Percentiles rank a stretch among this genome's conserved stretches.
Conservation (phyloP, 2,113 vertebrate genomes). For the Hippocampus mohnikei region DNA sequence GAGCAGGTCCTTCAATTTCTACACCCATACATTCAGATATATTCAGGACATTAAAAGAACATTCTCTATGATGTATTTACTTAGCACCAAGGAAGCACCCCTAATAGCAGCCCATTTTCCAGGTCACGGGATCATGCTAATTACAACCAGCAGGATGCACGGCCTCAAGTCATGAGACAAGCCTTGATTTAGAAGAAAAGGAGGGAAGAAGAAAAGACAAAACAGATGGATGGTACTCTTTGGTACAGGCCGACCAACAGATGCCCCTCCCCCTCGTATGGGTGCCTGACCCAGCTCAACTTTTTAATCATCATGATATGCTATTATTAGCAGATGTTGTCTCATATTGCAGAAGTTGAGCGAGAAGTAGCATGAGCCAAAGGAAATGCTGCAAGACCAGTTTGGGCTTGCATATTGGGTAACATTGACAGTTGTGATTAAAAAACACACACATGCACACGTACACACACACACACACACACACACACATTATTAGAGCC, state of each 20-base stretch:
- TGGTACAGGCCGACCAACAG: slow-evolving; percentile 19
- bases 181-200: slow-evolving; percentile 21
- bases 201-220: slow-evolving; percentile 25
- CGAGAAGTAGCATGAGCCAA: slow-evolving; percentile 27
- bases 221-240: slow-evolving; percentile 47
- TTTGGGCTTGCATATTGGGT: slow-evolving; percentile 29
- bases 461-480: too few species aligned
- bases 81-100: not conserved
- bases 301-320: not conserved
- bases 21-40: not conserved
- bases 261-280: slow-evolving; percentile 32
- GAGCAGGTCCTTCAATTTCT: not conserved
- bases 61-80: not conserved
- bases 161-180: slow-evolving; percentile 32
- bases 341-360: slow-evolving; percentile 30
- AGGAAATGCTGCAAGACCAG: slow-evolving; percentile 48
- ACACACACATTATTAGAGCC: not conserved
- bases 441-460: not conserved
- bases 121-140: slow-evolving; percentile 53
- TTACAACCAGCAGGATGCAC: slow-evolving; percentile 50
- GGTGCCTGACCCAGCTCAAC: slow-evolving; percentile 20
- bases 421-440: slow-evolving; percentile 7
- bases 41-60: not conserved
- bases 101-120: slow-evolving; percentile 54
- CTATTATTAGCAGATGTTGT: not conserved